Conservation (phyloP, 2,888 invertebrate species). For the Kuschelorhynchus macadamiae region DNA sequence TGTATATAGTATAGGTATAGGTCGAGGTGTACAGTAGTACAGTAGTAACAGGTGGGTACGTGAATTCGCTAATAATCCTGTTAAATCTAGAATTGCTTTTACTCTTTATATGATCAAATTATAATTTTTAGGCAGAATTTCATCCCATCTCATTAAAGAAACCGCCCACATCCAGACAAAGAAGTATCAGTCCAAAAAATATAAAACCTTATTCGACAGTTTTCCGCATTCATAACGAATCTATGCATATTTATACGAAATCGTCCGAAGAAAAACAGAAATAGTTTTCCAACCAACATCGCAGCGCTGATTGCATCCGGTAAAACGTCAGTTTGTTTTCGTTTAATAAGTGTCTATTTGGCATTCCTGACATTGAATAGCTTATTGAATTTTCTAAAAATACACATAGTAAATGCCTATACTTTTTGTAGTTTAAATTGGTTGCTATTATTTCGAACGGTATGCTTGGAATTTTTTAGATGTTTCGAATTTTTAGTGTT, state of each 20-base stretch:
- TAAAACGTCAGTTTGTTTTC: slow-evolving; percentile 44
- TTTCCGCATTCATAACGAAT: background rate
- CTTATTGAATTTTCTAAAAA: slow-evolving; percentile 46
- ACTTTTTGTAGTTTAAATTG: slow-evolving; percentile 16
- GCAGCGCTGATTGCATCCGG: slow-evolving; percentile 41
- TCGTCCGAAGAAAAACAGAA: slow-evolving; percentile 13
- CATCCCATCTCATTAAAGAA: too few species aligned
- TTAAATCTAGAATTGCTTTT: too few species aligned
- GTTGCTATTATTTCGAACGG: slow-evolving; percentile 8
- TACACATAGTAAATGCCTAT: slow-evolving; percentile 23
- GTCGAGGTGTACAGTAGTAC: too few species aligned
- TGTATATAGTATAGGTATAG: too few species aligned
- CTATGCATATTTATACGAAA: background rate
- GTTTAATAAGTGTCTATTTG: slow-evolving; percentile 44
- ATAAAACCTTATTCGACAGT: too few species aligned
- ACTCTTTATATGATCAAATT: too few species aligned
- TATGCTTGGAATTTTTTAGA: background rate
- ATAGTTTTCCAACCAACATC: slow-evolving; percentile 21
- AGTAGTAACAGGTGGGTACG: too few species aligned
- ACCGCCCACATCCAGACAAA: too few species aligned
- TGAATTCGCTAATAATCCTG: too few species aligned
- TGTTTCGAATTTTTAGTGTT: background rate
- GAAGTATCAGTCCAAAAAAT: too few species aligned
- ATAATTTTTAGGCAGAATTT: too few species aligned
- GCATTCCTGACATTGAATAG: slow-evolving; percentile 37